Evolutionary conservation across 2,888 invertebrate species (phyloP).

Genomic region (Mycalesis mineus): DNA sequence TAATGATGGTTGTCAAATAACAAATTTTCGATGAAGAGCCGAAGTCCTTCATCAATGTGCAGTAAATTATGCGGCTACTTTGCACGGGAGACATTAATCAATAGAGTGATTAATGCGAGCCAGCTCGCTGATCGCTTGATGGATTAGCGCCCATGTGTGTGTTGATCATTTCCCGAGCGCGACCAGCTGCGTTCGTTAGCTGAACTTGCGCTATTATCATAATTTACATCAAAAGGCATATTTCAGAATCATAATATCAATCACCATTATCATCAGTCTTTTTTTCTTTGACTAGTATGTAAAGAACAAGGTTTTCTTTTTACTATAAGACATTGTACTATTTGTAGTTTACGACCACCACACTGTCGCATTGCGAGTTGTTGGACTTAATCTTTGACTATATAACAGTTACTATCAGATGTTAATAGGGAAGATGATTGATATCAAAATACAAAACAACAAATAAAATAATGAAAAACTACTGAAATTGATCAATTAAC

Average conservation of each 20-base stretch:
- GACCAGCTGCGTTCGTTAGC: conserved; percentile 58
- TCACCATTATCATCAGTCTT: no score
- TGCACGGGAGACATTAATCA: conserved; percentile 74
- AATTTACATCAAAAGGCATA: neutral
- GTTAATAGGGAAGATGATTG: no score
- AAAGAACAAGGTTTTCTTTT: no score
- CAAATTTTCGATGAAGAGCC: conserved; percentile 1
- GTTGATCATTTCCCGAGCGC: conserved; percentile 72
- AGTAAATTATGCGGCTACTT: conserved; percentile 46
- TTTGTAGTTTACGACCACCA: neutral
- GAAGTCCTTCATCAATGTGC: conserved; percentile 18
- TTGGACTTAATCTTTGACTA: neutral
- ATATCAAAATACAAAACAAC: no score
- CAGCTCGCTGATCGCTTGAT: conserved; percentile 66
- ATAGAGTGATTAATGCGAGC: conserved; percentile 73
- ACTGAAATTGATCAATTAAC: no score
- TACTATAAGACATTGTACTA: no score
- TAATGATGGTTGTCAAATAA: no score
- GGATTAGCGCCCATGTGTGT: conserved; percentile 74
- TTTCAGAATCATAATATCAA: neutral
- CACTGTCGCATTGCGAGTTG: neutral
- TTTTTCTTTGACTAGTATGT: no score
- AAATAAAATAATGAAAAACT: no score
- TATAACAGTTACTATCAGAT: no score
- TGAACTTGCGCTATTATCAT: conserved; percentile 34